A percentile compares a stretch with the other conserved stretches of the same genome.
Evolutionary conservation across 2,888 invertebrate species (phyloP).

Genomic region (Tanytarsus gracilentus): DNA sequence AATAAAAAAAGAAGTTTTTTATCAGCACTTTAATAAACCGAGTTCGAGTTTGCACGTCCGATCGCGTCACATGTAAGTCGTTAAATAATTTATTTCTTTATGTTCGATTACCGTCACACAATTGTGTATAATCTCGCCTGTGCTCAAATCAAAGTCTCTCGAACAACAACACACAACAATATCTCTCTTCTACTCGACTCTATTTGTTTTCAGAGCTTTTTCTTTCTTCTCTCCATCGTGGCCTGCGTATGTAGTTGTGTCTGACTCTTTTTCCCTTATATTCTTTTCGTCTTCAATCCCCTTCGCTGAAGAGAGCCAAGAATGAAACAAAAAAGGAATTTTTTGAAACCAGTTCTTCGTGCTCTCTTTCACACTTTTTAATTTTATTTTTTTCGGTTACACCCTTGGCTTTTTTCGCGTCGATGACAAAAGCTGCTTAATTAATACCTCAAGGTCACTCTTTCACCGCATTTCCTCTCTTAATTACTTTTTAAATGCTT

Average conservation of each 20-base stretch:
- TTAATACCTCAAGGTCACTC: slow-evolving; percentile 12
- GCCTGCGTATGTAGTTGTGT: neutral
- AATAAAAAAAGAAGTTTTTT: too few species aligned
- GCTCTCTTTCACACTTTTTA: neutral
- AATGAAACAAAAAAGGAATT: neutral
- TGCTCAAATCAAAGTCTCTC: slow-evolving; percentile 27
- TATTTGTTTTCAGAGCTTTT: slow-evolving; percentile 8
- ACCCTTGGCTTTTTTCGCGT: neutral
- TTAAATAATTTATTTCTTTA: slow-evolving; percentile 22
- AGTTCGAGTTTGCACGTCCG: too few species aligned
- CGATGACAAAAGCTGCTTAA: neutral
- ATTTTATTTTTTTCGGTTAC: neutral
- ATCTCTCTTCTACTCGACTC: neutral
- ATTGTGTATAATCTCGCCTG: neutral
- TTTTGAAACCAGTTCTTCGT: slow-evolving; percentile 6
- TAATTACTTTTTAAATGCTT: slow-evolving; percentile 20
- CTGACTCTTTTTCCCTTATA: too few species aligned
- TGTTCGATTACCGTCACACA: neutral
- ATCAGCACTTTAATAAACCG: neutral
- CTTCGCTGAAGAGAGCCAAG: too few species aligned
- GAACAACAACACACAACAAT: slow-evolving; percentile 5
- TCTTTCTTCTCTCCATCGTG: neutral
- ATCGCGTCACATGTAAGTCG: slow-evolving; percentile 16
- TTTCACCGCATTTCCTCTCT: slow-evolving; percentile 8
- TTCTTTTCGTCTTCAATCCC: too few species aligned